Evolutionary conservation across 1,140 invertebrate genomes (phyloP), one percentile per base, ranked within the genome.

Genomic region (Drosophila paulistorum): DNA sequence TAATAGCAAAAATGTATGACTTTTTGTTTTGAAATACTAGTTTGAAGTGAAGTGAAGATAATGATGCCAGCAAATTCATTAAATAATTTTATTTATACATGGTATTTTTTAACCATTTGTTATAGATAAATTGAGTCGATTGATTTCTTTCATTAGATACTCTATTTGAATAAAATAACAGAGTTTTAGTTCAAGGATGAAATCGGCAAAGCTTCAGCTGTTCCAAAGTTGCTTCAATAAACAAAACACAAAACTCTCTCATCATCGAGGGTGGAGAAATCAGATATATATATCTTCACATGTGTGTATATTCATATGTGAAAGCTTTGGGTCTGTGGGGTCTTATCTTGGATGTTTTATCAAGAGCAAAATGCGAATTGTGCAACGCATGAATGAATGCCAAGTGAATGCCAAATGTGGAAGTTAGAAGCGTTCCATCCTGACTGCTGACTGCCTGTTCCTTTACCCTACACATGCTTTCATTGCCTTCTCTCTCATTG

Each of bases 321-420:
- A 17, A 7, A 17, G 20, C 45, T 51, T 4, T 11, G 30, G 3
- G 9, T 20, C 6, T 30, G 14, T 39, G 3, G 7, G n/a, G 17
- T 33, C 41, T 58, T 62, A 20, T 58, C 11, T 17, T 39, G 51
- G 69, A 62, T 55, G 13, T 7, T 35, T 74, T 75, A 74, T 74
- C 71, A 55, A 9, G 42, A 10, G 10, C 30, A 11, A 20, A 71
- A 71, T 39, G 62, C 61, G 26, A 66, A 58, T 68, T 61, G 58
- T 68, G 66, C 57, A 60, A 75, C 67, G 72, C 74, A 65, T 77
- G 68, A 76, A 76, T 77, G 74, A 60, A 63, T 71, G 62, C 58
- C 11, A 42, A 63, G 41, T 30, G 61, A 65, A 75, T 69, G 37
- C 65, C 65, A 37, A 74, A 68, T 62, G 33, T 39, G 35, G 39